Base-by-base conservation (phyloP, 2,888 invertebrate genomes). In the Polylopha cassiicola region DNA sequence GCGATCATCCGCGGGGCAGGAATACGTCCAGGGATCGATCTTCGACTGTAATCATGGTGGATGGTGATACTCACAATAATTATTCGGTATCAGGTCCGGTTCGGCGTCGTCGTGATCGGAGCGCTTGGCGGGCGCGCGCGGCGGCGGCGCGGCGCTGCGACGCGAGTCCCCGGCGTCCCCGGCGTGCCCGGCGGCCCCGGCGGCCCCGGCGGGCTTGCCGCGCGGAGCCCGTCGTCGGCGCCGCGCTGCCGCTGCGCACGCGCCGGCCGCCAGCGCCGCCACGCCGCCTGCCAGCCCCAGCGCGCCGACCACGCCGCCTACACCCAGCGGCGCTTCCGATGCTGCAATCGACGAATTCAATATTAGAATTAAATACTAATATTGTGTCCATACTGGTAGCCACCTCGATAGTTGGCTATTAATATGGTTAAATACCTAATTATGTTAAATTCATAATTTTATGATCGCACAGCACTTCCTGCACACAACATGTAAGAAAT, bases 21-120 rank as follows among this genome's bases (percentile, higher is more conserved):
- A n/a, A n/a, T n/a, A n/a, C n/a, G n/a, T n/a, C n/a, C n/a, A n/a
- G n/a, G n/a, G n/a, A n/a, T n/a, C n/a, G n/a, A n/a, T n/a, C n/a
- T n/a, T n/a, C n/a, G n/a, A n/a, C n/a, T n/a, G n/a, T n/a, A n/a
- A n/a, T n/a, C n/a, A n/a, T n/a, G 17, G 26, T 21, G 22, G 14
- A 24, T 32, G 17, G 18, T 3, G 2, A 3, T 44, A 75, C 80
- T 76, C 26, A 80, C 81, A 79, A 50, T 80, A 84, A 51, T 82
- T 73, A 52, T 82, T 84, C 3, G 82, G 82, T 61, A 82, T 82
- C 48, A 82, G 75, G 55, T 84, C 84, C 0, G 84, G 82, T 58
- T 84, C 84, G 10, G 75, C 61, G 56, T 84, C 82, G 48, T 82
- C 82, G 56, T 68, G 75, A 10, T 78, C 77, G 13, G 53, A 48